Evolutionary conservation across 2,113 vertebrate species (phyloP), one percentile per base, ranked within the genome.

Genomic region (Elephantulus edwardii): DNA sequence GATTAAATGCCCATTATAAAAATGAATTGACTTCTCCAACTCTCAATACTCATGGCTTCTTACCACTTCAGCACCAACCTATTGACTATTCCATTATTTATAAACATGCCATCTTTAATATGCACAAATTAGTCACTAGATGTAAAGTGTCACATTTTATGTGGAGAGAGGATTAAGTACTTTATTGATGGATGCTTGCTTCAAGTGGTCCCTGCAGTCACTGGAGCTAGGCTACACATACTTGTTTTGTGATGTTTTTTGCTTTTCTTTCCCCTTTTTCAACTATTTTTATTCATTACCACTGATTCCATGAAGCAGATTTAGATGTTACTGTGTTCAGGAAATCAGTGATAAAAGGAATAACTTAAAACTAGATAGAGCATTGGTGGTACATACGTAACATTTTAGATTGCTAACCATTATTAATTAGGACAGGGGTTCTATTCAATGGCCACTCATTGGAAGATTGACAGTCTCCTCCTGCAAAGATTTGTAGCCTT

Each of bases 1-100:
- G 98, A 98, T 98, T 98, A 97, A 97, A 97, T 97, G 97, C 94
- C 97, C 97, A 96, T 97, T 98, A 96, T 95, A 98, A 97, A 98
- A 98, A 98, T 96, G 97, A 98, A 98, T 98, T 97, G 97, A 95
- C 94, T 96, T 96, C 93, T 93, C 94, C 78, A 97, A 96, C 92
- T 96, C 95, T 95, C 93, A 95, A 89, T 96, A 95, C 91, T 97
- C 97, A 94, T 95, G 95, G 96, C 97, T 97, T 96, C 90, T 97
- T 84, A 90, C 95, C 94, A 96, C 91, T 97, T 97, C 97, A 97
- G 95, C 95, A 95, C 48, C 97, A 95, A 95, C 54, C 96, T 97
- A 97, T 96, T 0, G 91, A 97, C 95, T 96, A 96, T 93, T 96
- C 95, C 90, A 96, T 98, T 98, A 98, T 98, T 98, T 98, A 98